phyloP scores from a whole-genome alignment of 2,113 vertebrate genomes.

The Myrmecophaga tridactyla region DNA sequence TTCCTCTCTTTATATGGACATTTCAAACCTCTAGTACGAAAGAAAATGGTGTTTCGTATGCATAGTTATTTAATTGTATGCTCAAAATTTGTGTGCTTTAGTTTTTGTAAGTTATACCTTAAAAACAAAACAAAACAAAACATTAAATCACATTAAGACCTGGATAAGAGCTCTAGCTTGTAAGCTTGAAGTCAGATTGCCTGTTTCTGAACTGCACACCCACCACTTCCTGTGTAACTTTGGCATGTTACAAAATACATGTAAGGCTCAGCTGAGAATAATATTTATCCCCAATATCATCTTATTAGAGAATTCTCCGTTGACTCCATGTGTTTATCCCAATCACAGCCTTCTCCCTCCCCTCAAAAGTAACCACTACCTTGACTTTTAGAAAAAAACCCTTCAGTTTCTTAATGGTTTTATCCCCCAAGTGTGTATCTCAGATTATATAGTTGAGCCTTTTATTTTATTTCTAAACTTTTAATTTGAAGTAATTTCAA shows the following conservation, averaged over 20 bases:
- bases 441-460: not conserved
- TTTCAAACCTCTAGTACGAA: slow-evolving; percentile 17
- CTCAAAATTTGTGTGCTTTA: not conserved
- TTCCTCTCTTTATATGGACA: slow-evolving; percentile 30
- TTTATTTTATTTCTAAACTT: no score
- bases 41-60: slow-evolving; percentile 13
- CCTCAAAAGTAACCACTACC: not conserved
- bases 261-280: not conserved
- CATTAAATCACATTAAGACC: not conserved
- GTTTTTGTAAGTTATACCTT: slow-evolving; percentile 20
- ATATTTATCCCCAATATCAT: not conserved
- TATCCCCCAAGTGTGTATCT: not conserved
- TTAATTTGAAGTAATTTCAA: no score
- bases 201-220: not conserved
- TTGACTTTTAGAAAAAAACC: not conserved
- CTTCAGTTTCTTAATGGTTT: not conserved
- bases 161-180: not conserved
- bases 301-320: not conserved
- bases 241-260: not conserved
- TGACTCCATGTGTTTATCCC: not conserved
- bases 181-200: not conserved
- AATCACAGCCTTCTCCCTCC: not conserved
- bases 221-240: not conserved
- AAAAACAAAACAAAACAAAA: not conserved
- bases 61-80: not conserved